Conservation (phyloP, 2,888 invertebrate genomes). For the Orchesella flavescens region DNA sequence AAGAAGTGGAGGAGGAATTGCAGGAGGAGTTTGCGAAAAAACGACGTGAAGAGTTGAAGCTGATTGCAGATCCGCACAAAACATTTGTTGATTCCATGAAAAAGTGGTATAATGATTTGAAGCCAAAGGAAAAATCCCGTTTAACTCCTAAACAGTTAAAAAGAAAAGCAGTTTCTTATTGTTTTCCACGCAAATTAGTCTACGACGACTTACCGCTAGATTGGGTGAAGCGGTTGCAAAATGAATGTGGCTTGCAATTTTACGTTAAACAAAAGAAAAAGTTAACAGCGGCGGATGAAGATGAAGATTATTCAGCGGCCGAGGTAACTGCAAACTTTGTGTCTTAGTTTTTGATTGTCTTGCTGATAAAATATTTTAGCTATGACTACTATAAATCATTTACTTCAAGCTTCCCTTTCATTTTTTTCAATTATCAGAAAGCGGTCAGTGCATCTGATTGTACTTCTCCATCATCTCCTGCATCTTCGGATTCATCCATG, state of each 20-base stretch:
- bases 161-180: constrained; percentile 7
- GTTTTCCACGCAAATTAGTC: neutral
- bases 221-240: constrained; percentile 29
- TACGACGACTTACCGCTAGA: constrained; percentile 30
- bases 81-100: constrained; percentile 22
- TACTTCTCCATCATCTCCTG: neutral
- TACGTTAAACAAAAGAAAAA: constrained; percentile 6
- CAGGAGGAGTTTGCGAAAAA: neutral
- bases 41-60: neutral
- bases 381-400: too few species aligned
- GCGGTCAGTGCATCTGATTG: too few species aligned
- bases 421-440: too few species aligned
- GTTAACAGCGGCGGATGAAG: too few species aligned
- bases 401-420: neutral
- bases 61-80: neutral
- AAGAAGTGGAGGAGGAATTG: constrained; percentile 32
- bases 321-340: neutral
- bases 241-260: constrained; percentile 13
- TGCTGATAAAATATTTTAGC: too few species aligned
- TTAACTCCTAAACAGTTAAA: constrained; percentile 20
- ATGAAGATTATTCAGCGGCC: neutral
- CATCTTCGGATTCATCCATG: too few species aligned
- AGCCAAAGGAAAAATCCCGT: neutral
- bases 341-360: neutral
- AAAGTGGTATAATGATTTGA: constrained; percentile 20